A percentile compares a stretch with the other conserved stretches of the same genome.
Evolutionary conservation across 2,888 invertebrate species (phyloP).

Genomic region (Eupithecia insigniata): DNA sequence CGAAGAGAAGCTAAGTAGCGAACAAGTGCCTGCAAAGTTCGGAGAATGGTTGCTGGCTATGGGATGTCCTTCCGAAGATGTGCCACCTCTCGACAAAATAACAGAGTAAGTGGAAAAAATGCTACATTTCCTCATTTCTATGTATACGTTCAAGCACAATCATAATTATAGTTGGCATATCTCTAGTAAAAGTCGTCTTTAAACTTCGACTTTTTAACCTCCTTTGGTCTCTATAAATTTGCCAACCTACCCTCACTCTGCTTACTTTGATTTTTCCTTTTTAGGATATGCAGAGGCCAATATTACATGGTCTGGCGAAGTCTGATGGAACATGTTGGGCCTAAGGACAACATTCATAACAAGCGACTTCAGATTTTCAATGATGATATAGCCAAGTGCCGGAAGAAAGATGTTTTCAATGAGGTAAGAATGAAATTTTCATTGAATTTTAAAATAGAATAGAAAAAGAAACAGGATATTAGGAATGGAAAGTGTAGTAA

Average conservation of each 20-base stretch:
- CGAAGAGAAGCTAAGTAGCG: slow-evolving; percentile 63
- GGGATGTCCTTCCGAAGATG: slow-evolving; percentile 74
- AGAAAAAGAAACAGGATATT: no score
- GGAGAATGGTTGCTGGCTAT: slow-evolving; percentile 73
- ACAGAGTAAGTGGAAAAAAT: slow-evolving; percentile 59
- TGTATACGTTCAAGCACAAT: not conserved
- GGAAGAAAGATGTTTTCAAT: slow-evolving; percentile 60
- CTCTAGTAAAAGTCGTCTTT: not conserved
- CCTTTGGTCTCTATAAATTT: not conserved
- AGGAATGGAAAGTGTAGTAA: not conserved
- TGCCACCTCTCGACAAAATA: slow-evolving; percentile 70
- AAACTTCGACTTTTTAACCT: not conserved
- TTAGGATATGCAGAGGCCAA: slow-evolving; percentile 69
- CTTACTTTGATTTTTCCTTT: not conserved
- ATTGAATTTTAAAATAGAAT: not conserved
- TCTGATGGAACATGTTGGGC: slow-evolving; percentile 72
- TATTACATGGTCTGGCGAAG: slow-evolving; percentile 78
- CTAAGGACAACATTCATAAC: slow-evolving; percentile 59
- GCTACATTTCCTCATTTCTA: not conserved
- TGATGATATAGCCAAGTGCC: slow-evolving; percentile 65
- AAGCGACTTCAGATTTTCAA: slow-evolving; percentile 72
- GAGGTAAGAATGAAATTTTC: slow-evolving; percentile 57
- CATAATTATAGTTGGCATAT: not conserved
- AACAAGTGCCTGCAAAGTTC: slow-evolving; percentile 72
- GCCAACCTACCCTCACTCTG: not conserved